Evolutionary conservation across 2,888 invertebrate genomes (phyloP).

Genomic region (Gastracanthus pulcherrimus): DNA sequence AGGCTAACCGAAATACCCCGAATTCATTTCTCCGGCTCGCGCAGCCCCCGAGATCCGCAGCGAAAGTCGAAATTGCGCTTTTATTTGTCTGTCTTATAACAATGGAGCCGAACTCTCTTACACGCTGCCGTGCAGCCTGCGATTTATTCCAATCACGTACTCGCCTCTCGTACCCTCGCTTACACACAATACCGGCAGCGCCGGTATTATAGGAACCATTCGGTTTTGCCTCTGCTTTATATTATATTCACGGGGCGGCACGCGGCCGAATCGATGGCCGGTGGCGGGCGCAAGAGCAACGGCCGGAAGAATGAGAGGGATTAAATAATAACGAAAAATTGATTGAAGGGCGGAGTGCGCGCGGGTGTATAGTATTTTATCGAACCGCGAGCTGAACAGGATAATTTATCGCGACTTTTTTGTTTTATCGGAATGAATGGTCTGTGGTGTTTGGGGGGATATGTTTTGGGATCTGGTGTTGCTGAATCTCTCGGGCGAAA

Average conservation of each 20-base stretch:
- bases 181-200: background rate
- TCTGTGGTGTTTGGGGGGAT: no score
- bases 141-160: background rate
- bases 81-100: background rate
- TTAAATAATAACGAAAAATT: conserved; percentile 39
- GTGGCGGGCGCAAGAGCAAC: background rate
- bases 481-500: background rate
- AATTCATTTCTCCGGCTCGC: background rate
- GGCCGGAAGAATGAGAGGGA: conserved; percentile 11
- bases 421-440: conserved; percentile 1
- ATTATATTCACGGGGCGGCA: background rate
- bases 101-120: background rate
- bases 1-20: background rate
- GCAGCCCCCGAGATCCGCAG: background rate
- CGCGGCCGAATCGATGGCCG: conserved; percentile 4
- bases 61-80: background rate
- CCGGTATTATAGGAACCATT: no score
- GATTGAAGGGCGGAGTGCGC: background rate
- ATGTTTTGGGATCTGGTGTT: background rate
- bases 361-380: background rate
- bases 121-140: background rate
- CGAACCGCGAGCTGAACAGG: background rate
- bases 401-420: conserved; percentile 17
- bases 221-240: background rate
- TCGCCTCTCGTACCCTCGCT: background rate